These are phyloP conservation scores for Allolobophora icterica DNA, from an alignment of 2,888 invertebrate species.

Conservation along the genomic window DNA sequence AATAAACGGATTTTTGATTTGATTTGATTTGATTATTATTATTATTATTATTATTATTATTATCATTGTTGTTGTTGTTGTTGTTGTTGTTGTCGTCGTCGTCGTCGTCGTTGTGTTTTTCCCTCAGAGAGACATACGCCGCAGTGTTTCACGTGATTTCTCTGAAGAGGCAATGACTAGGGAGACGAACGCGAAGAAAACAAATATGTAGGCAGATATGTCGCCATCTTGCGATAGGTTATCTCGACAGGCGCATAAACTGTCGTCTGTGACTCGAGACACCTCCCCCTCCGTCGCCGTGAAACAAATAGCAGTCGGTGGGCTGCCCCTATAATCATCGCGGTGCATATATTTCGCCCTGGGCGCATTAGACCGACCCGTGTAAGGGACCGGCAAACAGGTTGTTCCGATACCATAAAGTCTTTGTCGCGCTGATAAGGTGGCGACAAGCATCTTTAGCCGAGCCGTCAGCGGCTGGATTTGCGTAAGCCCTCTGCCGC, in stretches of 20 bases:
- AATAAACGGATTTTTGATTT: too few species aligned
- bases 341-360: neutral
- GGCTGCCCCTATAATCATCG: neutral
- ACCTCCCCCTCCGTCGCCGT: neutral
- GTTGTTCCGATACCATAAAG: neutral
- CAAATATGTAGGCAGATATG: neutral
- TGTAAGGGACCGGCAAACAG: neutral
- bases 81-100: too few species aligned
- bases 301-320: neutral
- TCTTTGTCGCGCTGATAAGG: conserved; percentile 5
- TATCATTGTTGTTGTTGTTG: too few species aligned
- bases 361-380: neutral
- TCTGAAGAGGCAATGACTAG: neutral
- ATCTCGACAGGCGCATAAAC: neutral
- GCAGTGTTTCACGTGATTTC: neutral
- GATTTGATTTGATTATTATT: too few species aligned
- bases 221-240: neutral
- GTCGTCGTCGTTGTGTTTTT: too few species aligned
- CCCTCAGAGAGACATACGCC: too few species aligned
- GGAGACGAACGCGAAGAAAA: neutral
- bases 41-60: too few species aligned
- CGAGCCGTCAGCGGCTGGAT: neutral
- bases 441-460: conserved; percentile 17
- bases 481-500: neutral
- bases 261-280: neutral